These are phyloP conservation scores for Diploptera punctata DNA, from an alignment of 2,888 invertebrate species.

Conservation along the genomic window DNA sequence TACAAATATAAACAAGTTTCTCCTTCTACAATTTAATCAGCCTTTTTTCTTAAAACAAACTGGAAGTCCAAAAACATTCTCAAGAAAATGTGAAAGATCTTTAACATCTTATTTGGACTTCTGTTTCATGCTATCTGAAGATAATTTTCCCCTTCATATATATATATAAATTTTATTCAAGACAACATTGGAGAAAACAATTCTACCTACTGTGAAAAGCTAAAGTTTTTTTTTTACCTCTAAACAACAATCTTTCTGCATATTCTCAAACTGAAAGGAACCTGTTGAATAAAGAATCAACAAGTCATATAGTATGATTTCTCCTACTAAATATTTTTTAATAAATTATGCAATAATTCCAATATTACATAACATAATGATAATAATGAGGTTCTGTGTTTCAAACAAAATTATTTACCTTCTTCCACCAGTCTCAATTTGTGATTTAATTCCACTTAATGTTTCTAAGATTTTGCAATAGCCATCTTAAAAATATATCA, in stretches of 20 bases:
- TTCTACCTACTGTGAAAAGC: neutral
- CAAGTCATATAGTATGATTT: neutral
- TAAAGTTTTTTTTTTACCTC: neutral
- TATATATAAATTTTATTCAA: too few relatives aligned
- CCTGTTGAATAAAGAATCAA: neutral
- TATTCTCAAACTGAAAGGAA: neutral
- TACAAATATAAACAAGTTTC: too few relatives aligned
- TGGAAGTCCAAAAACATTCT: too few relatives aligned
- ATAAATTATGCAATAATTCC: conserved; percentile 30
- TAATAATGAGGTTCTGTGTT: conserved; percentile 16
- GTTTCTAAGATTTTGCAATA: conserved; percentile 6
- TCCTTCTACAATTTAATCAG: too few relatives aligned
- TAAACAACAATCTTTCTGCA: neutral
- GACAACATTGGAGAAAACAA: neutral
- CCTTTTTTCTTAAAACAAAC: too few relatives aligned
- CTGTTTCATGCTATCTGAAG: too few relatives aligned
- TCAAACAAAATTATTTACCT: conserved; percentile 7
- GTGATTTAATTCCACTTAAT: neutral
- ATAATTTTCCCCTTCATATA: too few relatives aligned
- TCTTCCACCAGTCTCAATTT: conserved; percentile 16
- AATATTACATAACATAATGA: conserved; percentile 30
- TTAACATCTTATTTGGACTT: too few relatives aligned
- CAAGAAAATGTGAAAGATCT: too few relatives aligned
- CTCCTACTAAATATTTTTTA: conserved; percentile 29
- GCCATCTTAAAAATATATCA: conserved; percentile 1